Evolutionary conservation across 2,888 invertebrate genomes (phyloP), one percentile per base, ranked within the genome.

Genomic region (Bhutanitis thaidina): DNA sequence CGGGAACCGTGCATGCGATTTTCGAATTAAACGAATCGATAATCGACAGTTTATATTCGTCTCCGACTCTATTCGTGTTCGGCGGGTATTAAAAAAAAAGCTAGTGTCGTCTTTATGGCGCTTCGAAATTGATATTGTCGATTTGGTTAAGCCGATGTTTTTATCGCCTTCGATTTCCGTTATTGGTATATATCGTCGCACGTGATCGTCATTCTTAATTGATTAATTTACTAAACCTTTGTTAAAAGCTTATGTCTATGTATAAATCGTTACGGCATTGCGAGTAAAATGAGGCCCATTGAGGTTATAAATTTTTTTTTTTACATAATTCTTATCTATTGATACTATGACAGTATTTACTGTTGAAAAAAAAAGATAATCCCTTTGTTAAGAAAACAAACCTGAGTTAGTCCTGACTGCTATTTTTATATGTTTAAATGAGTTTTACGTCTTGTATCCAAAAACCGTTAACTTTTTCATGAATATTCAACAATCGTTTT

Each of bases 11-110:
- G 64, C 76, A 80, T 80, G 78, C 83, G 75, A 81, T 65, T 61
- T 61, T 74, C 74, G 71, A 81, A 77, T 74, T 74, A 71, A 78
- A 74, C 69, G 68, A 75, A 79, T 80, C 78, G 78, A 79, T 75
- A 77, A 75, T 77, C 70, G 69, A 60, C 56, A 66, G 60, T 71
- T 70, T 71, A 34, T 43, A 51, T 51, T 52, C 52, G 32, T 29
- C 27, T 47, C 47, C n/a, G 34, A 2, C 13, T 7, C 34, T 15
- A 20, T 48, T 73, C 83, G 76, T 78, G 80, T 74, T 75, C 68
- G 62, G 61, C 48, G 61, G 56, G 64, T 72, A 71, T 79, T 77
- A 76, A 68, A 67, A 76, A 68, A 67, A 37, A 46, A 54, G 20
- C 43, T 49, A 68, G 66, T 67, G 56, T 67, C 71, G 55, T 55